Percentiles rank a stretch among this genome's conserved stretches.
phyloP scores from a whole-genome alignment of 2,113 vertebrate genomes.

The Melanostigma gelatinosum region DNA sequence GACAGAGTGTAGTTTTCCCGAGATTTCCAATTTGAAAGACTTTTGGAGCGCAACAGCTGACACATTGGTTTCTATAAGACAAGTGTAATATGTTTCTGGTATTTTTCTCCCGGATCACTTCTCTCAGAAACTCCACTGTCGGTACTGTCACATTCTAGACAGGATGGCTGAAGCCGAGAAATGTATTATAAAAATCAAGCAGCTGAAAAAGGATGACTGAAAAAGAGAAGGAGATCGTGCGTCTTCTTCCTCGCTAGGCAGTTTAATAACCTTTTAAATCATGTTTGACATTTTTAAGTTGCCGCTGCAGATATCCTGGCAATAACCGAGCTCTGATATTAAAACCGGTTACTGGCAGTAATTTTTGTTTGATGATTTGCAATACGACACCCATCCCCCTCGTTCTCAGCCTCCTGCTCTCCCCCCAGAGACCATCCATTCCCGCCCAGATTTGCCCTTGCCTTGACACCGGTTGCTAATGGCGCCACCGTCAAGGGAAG shows the following conservation, averaged over 20 bases:
- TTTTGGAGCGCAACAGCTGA: conserved; percentile 15
- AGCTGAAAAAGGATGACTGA: conserved; percentile 33
- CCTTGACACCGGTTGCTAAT: conserved; percentile 92
- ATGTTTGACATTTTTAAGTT: conserved; percentile 90
- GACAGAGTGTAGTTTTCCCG: conserved; percentile 10
- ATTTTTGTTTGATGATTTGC: conserved; percentile 91
- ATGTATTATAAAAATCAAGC: conserved; percentile 70
- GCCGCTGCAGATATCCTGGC: conserved; percentile 81
- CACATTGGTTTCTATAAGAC: conserved; percentile 58
- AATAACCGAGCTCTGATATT: conserved; percentile 87
- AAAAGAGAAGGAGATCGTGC: conserved; percentile 39
- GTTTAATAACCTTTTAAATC: conserved; percentile 93
- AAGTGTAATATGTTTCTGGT: conserved; percentile 31
- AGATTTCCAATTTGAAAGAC: conserved; percentile 30
- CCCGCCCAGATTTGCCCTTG: conserved; percentile 71
- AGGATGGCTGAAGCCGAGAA: conserved; percentile 30
- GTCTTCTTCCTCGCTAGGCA: conserved; percentile 69
- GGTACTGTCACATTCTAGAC: conserved; percentile 39
- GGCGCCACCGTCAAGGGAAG: conserved; percentile 78
- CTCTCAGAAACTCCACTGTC: conserved; percentile 23
- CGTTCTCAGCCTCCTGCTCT: conserved; percentile 29
- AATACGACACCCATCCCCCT: conserved; percentile 80
- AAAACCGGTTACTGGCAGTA: conserved; percentile 86
- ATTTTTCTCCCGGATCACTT: conserved; percentile 13
- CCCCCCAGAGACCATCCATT: conserved; percentile 62